These are phyloP conservation scores for Sphenodon punctatus DNA, from an alignment of 2,797 vertebrate species.

Conservation along the genomic window DNA sequence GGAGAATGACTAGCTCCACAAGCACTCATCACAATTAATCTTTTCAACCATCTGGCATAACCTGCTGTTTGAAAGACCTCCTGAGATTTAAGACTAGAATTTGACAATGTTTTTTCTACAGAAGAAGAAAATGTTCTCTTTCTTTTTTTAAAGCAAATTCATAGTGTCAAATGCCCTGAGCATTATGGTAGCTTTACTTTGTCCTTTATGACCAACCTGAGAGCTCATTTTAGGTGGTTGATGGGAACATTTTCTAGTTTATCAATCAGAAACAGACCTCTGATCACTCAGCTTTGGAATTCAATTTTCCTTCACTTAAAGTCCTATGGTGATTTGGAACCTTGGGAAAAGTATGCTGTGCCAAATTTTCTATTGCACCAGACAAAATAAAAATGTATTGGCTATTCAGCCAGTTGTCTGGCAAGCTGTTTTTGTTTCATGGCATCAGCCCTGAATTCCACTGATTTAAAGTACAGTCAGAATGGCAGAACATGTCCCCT, in stretches of 20 bases:
- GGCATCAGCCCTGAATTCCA: slow-evolving; percentile 61
- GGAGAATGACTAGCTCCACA: neutral
- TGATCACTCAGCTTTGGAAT: slow-evolving; percentile 53
- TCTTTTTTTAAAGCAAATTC: slow-evolving; percentile 19
- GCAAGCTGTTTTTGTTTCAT: slow-evolving; percentile 63
- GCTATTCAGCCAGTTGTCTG: slow-evolving; percentile 65
- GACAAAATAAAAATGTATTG: slow-evolving; percentile 76
- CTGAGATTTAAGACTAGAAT: slow-evolving; percentile 9
- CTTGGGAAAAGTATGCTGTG: slow-evolving; percentile 56
- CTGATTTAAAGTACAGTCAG: slow-evolving; percentile 63
- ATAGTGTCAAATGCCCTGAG: slow-evolving; percentile 13
- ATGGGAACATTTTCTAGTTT: slow-evolving; percentile 66
- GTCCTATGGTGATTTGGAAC: slow-evolving; percentile 70
- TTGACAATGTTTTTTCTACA: neutral
- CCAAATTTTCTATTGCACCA: slow-evolving; percentile 72
- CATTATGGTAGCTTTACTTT: slow-evolving; percentile 37
- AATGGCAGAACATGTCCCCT: slow-evolving; percentile 36
- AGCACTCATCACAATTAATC: neutral
- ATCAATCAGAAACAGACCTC: slow-evolving; percentile 67
- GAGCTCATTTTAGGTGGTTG: slow-evolving; percentile 62
- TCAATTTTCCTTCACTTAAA: slow-evolving; percentile 67
- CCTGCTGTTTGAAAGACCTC: slow-evolving; percentile 14
- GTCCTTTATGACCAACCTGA: slow-evolving; percentile 64
- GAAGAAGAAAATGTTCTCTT: slow-evolving; percentile 16
- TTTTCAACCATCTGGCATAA: neutral